A percentile compares a stretch with the other conserved stretches of the same genome.
Conservation (phyloP, 2,888 invertebrate species). For the Drosophila paramelanica region DNA sequence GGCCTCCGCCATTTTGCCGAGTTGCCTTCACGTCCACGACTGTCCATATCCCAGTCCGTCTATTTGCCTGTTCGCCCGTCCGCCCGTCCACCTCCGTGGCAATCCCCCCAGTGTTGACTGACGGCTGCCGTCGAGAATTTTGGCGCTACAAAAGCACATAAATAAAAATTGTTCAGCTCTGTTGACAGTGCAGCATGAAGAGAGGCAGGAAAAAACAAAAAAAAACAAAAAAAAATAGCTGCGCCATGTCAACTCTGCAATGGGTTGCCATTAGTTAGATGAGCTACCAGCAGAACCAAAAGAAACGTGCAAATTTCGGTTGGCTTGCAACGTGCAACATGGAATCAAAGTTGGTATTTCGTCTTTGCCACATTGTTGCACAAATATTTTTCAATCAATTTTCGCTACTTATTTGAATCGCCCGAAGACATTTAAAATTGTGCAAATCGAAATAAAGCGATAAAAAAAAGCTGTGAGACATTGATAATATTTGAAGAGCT, state of each 20-base stretch:
- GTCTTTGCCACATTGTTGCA: slow-evolving; percentile 2
- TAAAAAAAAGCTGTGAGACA: neutral
- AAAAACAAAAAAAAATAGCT: slow-evolving; percentile 15
- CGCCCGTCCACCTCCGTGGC: slow-evolving; percentile 16
- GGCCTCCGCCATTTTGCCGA: slow-evolving; percentile 27
- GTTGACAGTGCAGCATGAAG: slow-evolving; percentile 64
- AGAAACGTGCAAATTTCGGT: slow-evolving; percentile 16
- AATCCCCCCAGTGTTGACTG: slow-evolving; percentile 70
- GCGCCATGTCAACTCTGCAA: slow-evolving; percentile 30
- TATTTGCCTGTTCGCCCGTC: neutral
- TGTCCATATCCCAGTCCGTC: slow-evolving; percentile 34
- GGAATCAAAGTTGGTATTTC: slow-evolving; percentile 2
- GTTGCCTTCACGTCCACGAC: slow-evolving; percentile 11
- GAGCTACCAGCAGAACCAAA: slow-evolving; percentile 28
- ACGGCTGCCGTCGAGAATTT: slow-evolving; percentile 77
- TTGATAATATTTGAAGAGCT: too few relatives aligned
- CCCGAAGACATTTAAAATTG: neutral
- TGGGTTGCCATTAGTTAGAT: slow-evolving; percentile 67
- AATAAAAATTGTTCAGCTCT: slow-evolving; percentile 64
- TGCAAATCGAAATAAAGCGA: too few relatives aligned
- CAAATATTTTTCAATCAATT: slow-evolving; percentile 1
- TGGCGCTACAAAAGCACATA: slow-evolving; percentile 75
- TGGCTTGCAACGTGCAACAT: neutral
- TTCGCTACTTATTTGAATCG: neutral
- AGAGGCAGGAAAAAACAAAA: slow-evolving; percentile 5